Evolutionary conservation across 2,888 invertebrate species (phyloP).

Genomic region (Icerya purchasi): DNA sequence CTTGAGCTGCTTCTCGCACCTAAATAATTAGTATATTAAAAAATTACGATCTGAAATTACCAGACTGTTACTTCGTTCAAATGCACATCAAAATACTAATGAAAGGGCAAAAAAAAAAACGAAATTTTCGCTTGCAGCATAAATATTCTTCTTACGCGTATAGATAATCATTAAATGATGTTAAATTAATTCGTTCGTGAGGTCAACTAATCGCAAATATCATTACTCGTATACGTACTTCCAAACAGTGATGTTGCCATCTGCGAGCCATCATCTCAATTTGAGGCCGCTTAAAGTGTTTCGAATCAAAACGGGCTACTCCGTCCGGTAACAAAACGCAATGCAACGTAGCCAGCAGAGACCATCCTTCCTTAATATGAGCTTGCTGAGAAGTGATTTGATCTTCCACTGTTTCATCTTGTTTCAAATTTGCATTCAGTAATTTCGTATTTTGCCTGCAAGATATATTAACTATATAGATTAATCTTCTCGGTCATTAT

Average conservation of each 20-base stretch:
- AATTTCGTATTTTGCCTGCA: slow-evolving; percentile 9
- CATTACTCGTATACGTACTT: slow-evolving; percentile 45
- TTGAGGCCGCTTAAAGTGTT: slow-evolving; percentile 77
- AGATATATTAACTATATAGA: too few relatives aligned
- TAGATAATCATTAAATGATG: too few relatives aligned
- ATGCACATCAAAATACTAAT: too few relatives aligned
- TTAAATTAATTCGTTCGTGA: too few relatives aligned
- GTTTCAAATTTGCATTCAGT: background rate
- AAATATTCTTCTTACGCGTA: too few relatives aligned
- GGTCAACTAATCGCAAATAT: too few relatives aligned
- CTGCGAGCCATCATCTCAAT: slow-evolving; percentile 92
- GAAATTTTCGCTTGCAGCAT: too few relatives aligned
- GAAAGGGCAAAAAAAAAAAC: too few relatives aligned
- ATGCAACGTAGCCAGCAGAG: slow-evolving; percentile 80
- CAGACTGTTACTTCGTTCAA: too few relatives aligned
- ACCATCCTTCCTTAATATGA: slow-evolving; percentile 95
- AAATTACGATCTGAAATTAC: too few relatives aligned
- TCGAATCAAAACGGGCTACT: slow-evolving; percentile 43
- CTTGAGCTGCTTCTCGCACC: slow-evolving; percentile 86
- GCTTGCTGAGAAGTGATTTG: slow-evolving; percentile 56
- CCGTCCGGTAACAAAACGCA: slow-evolving; percentile 89
- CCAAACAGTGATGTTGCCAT: slow-evolving; percentile 97
- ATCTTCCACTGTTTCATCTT: slow-evolving; percentile 8
- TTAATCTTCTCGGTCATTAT: too few relatives aligned
- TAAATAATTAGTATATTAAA: slow-evolving; percentile 20